These are phyloP conservation scores for Nothocercus nigrocapillus DNA, from an alignment of 2,113 vertebrate genomes.

Conservation along the genomic window DNA sequence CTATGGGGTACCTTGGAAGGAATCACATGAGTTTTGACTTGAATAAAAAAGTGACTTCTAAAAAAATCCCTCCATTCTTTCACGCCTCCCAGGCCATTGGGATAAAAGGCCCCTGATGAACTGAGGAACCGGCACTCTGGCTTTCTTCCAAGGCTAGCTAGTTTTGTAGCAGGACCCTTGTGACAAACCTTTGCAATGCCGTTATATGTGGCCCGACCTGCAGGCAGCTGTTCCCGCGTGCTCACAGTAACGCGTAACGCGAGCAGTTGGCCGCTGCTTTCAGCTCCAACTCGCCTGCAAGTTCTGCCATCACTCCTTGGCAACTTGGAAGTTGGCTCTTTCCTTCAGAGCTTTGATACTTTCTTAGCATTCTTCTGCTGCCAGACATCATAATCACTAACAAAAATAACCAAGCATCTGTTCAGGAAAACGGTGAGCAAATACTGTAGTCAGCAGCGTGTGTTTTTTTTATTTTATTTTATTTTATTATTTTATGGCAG, in stretches of 20 bases:
- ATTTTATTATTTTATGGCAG: not conserved
- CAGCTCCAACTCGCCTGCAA: not conserved
- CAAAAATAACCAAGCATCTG: not conserved
- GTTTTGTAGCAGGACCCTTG: not conserved
- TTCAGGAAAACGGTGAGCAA: not conserved
- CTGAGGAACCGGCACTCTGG: not conserved
- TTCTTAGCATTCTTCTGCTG: not conserved
- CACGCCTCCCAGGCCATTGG: not conserved
- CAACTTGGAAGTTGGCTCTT: not conserved
- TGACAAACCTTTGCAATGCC: not conserved
- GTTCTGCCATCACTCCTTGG: not conserved
- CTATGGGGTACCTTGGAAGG: not conserved
- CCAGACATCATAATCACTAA: not conserved
- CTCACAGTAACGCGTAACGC: not conserved
- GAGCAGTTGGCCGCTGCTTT: not conserved
- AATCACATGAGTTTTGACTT: not conserved
- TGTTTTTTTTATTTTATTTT: not conserved
- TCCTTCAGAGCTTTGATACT: not conserved
- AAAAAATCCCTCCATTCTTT: not conserved
- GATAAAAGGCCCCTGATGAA: not conserved
- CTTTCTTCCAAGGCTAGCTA: not conserved
- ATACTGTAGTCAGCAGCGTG: not conserved
- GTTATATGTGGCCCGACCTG: too few species aligned
- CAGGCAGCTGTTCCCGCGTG: rapidly evolving
- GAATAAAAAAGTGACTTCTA: not conserved